Evolutionary conservation across 2,113 vertebrate species (phyloP).

Genomic region (Burhinus bistriatus): DNA sequence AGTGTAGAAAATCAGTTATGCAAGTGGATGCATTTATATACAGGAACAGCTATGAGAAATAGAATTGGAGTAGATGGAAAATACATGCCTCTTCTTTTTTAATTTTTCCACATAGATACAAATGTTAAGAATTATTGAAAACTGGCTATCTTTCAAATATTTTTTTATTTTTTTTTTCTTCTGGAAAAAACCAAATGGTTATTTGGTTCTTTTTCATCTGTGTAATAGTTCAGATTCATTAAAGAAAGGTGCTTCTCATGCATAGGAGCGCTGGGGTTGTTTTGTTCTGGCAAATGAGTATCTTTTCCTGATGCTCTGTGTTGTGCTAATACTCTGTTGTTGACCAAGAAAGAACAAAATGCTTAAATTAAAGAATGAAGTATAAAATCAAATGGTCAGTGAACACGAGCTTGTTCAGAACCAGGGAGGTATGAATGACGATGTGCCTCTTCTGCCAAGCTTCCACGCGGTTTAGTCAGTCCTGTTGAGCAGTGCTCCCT

Average conservation of each 20-base stretch:
- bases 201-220: not conserved
- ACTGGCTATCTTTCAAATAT: not conserved
- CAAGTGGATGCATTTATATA: not conserved
- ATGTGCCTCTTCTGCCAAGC: not conserved
- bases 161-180: not conserved
- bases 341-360: not conserved
- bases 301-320: not conserved
- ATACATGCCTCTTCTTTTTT: not conserved
- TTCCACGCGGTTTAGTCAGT: rapidly evolving
- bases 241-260: not conserved
- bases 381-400: not conserved
- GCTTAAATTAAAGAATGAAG: not conserved
- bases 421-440: not conserved
- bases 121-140: not conserved
- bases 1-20: not conserved
- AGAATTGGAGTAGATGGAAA: not conserved
- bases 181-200: not conserved
- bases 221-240: not conserved
- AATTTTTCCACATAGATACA: not conserved
- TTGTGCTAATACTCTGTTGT: not conserved
- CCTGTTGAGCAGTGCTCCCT: not conserved
- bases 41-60: not conserved
- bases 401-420: not conserved
- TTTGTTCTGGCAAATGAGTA: not conserved
- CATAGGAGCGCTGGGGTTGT: not conserved